These are phyloP conservation scores for Hyphantria cunea DNA, from an alignment of 1,140 invertebrate genomes.

Conservation along the genomic window DNA sequence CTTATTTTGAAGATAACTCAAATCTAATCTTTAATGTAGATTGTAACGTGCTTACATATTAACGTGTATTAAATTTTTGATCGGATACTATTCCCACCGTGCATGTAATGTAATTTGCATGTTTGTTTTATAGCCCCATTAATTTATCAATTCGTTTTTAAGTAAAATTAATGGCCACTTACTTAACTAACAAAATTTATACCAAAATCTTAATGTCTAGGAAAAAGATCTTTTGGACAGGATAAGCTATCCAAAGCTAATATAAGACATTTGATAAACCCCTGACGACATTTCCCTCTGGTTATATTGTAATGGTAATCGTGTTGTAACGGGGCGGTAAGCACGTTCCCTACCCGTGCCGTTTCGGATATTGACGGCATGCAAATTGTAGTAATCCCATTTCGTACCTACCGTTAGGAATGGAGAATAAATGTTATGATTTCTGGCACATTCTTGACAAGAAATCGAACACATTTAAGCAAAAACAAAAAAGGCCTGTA, in stretches of 20 bases:
- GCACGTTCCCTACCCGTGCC: conserved; percentile 30
- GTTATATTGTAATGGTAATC: conserved; percentile 37
- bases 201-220: conserved; percentile 20
- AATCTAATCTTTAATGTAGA: conserved; percentile 2
- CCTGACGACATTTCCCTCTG: conserved; percentile 29
- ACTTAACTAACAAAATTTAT: not conserved
- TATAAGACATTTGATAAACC: conserved; percentile 35
- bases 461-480: too few species aligned
- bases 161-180: too few species aligned
- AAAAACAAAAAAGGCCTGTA: too few species aligned
- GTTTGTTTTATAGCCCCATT: conserved; percentile 44
- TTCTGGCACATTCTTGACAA: not conserved
- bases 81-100: conserved; percentile 34
- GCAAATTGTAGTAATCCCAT: conserved; percentile 42
- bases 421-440: conserved; percentile 1
- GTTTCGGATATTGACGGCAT: conserved; percentile 44
- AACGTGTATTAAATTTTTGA: conserved; percentile 45
- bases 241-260: conserved; percentile 27
- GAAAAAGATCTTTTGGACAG: conserved; percentile 22
- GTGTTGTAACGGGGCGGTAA: conserved; percentile 38
- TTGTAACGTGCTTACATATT: conserved; percentile 36
- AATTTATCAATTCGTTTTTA: conserved; percentile 25
- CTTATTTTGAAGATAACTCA: conserved; percentile 7
- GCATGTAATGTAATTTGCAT: too few species aligned
- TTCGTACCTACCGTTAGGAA: conserved; percentile 8